These are phyloP conservation scores for Eulemur rufifrons DNA, from an alignment of 2,113 vertebrate genomes.

Conservation along the genomic window DNA sequence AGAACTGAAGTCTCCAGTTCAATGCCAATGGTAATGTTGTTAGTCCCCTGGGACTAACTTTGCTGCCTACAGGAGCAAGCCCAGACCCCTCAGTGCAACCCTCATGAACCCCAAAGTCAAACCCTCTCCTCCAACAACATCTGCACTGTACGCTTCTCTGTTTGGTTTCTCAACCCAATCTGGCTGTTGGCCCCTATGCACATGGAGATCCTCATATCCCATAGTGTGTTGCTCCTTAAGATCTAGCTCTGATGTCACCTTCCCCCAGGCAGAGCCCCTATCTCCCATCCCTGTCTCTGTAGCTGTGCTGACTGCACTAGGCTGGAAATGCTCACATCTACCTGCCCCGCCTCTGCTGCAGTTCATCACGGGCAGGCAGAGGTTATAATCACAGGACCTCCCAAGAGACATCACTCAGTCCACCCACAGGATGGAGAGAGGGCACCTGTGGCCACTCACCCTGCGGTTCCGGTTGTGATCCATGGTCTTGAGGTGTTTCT, in stretches of 20 bases:
- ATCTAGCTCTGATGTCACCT: not conserved
- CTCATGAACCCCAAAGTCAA: not conserved
- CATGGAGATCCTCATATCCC: not conserved
- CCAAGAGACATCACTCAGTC: not conserved
- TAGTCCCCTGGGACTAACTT: not conserved
- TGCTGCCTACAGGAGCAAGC: not conserved
- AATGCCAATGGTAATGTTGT: not conserved
- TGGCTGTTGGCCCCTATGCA: not conserved
- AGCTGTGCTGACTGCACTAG: not conserved
- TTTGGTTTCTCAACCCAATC: slow-evolving; percentile 8
- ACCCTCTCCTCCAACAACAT: not conserved
- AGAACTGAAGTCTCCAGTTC: not conserved
- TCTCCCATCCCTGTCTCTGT: not conserved
- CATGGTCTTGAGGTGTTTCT: slow-evolving; percentile 92
- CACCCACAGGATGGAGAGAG: not conserved
- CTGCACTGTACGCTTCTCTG: not conserved
- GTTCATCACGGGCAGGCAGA: not conserved
- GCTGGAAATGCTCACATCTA: not conserved
- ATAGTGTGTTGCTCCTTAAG: not conserved
- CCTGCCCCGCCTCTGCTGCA: not conserved
- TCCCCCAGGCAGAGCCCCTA: not conserved
- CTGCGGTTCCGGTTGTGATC: slow-evolving; percentile 95
- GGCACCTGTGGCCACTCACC: slow-evolving; percentile 79
- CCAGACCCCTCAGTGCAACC: not conserved
- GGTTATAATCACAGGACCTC: not conserved